These are phyloP conservation scores for Rhodophaea formosa DNA, from an alignment of 2,888 invertebrate species.

Conservation along the genomic window DNA sequence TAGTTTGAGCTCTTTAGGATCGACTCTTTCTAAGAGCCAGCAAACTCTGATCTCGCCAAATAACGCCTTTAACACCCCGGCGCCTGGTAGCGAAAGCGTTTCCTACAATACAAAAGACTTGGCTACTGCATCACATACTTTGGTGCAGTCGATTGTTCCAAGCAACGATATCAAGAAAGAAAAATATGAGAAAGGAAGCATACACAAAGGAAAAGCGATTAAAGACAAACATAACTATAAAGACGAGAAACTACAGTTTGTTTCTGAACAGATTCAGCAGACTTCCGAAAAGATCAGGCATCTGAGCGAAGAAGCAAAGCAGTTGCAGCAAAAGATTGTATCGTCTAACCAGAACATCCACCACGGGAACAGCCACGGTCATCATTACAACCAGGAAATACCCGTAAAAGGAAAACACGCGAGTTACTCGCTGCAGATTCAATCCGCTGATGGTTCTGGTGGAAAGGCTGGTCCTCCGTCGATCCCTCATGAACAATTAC, in stretches of 20 bases:
- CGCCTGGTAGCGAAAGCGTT: constrained; percentile 48
- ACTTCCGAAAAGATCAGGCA: constrained; percentile 68
- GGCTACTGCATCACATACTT: constrained; percentile 56
- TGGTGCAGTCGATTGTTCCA: constrained; percentile 52
- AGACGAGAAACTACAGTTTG: constrained; percentile 52
- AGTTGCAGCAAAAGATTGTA: constrained; percentile 66
- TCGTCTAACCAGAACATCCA: constrained; percentile 53
- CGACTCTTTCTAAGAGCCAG: constrained; percentile 70
- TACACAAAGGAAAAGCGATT: constrained; percentile 58
- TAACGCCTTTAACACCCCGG: constrained; percentile 49
- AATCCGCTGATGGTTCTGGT: constrained; percentile 78
- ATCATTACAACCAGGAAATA: constrained; percentile 47
- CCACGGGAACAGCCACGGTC: constrained; percentile 37
- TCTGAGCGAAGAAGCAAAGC: constrained; percentile 62
- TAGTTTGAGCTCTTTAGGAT: constrained; percentile 75
- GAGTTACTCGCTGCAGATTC: constrained; percentile 88
- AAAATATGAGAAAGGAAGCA: constrained; percentile 39
- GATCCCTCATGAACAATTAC: constrained; percentile 86
- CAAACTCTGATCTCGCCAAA: constrained; percentile 49
- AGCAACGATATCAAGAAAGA: constrained; percentile 49
- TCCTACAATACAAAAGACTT: constrained; percentile 56
- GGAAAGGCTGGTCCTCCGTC: constrained; percentile 70
- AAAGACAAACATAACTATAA: constrained; percentile 54
- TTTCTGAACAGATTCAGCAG: constrained; percentile 63
- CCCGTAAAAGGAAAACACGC: constrained; percentile 82